Conservation (phyloP, 2,888 invertebrate species). For the Syritta pipiens region DNA sequence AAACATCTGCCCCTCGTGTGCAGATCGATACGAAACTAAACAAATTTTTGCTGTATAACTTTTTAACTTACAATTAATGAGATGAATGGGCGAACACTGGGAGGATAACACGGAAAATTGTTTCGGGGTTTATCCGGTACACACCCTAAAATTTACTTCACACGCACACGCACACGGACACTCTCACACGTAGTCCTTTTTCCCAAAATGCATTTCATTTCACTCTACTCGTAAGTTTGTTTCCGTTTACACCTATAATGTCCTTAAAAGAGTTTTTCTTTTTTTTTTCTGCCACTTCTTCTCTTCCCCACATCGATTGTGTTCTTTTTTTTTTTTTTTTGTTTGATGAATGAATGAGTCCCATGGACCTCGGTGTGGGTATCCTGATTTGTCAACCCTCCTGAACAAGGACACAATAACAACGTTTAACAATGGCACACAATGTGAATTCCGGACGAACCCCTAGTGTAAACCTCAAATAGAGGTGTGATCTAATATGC, state of each 20-base stretch:
- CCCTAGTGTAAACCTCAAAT: slow-evolving; percentile 73
- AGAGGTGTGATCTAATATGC: slow-evolving; percentile 76
- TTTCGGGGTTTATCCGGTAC: slow-evolving; percentile 68
- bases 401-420: slow-evolving; percentile 55
- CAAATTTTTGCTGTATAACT: slow-evolving; percentile 71
- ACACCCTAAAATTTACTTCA: slow-evolving; percentile 54
- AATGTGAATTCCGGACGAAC: slow-evolving; percentile 63
- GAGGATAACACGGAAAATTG: slow-evolving; percentile 73
- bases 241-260: slow-evolving; percentile 61
- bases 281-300: slow-evolving; percentile 10
- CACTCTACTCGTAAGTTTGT: too few species aligned
- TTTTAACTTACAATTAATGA: slow-evolving; percentile 75
- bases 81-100: slow-evolving; percentile 37
- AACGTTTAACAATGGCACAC: slow-evolving; percentile 53
- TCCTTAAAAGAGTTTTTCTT: slow-evolving; percentile 36
- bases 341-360: slow-evolving; percentile 53
- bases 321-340: too few species aligned
- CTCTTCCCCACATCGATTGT: slow-evolving; percentile 31
- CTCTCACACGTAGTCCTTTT: too few species aligned
- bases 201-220: too few species aligned
- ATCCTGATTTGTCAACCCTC: slow-evolving; percentile 67
- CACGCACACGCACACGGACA: slow-evolving; percentile 26
- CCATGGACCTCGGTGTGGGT: slow-evolving; percentile 28
- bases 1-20: slow-evolving; percentile 64
- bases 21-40: slow-evolving; percentile 66